Evolutionary conservation across 2,797 vertebrate genomes (phyloP).

Genomic region (Ceryle rudis): DNA sequence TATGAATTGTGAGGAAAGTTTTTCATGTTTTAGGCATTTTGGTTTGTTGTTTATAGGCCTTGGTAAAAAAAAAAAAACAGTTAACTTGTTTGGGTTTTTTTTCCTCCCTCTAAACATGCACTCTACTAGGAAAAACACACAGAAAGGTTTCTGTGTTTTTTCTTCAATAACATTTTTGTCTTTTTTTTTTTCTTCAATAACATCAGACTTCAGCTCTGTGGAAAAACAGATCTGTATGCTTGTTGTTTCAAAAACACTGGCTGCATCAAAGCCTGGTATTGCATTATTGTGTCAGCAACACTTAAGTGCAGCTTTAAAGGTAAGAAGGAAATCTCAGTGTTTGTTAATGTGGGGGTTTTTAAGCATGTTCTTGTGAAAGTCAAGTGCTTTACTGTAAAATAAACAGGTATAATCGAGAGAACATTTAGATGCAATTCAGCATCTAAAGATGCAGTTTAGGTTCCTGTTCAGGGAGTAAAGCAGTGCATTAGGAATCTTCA

Average conservation of each 20-base stretch:
- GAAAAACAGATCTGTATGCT: fast-evolving
- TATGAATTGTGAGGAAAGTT: not conserved
- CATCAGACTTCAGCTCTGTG: not conserved
- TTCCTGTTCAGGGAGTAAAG: no score
- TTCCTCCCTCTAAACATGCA: not conserved
- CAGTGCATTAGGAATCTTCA: not conserved
- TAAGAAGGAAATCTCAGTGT: not conserved
- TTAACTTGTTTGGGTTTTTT: not conserved
- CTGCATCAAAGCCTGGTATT: not conserved
- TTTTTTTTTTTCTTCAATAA: not conserved
- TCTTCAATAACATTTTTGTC: no score
- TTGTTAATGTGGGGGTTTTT: not conserved
- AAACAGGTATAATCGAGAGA: not conserved
- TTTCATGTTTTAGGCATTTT: not conserved
- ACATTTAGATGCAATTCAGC: not conserved
- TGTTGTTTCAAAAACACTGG: fast-evolving
- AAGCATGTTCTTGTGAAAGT: not conserved
- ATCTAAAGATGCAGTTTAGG: not conserved
- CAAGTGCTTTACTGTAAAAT: not conserved
- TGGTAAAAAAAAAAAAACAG: not conserved
- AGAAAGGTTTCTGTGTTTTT: not conserved
- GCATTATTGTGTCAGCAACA: not conserved
- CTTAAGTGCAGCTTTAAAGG: not conserved
- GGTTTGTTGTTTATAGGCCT: not conserved
- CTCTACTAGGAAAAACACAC: not conserved